A percentile compares a stretch with the other conserved stretches of the same genome.
These are phyloP conservation scores for Zaprionus capensis DNA, from an alignment of 1,140 invertebrate species.

Conservation along the genomic window DNA sequence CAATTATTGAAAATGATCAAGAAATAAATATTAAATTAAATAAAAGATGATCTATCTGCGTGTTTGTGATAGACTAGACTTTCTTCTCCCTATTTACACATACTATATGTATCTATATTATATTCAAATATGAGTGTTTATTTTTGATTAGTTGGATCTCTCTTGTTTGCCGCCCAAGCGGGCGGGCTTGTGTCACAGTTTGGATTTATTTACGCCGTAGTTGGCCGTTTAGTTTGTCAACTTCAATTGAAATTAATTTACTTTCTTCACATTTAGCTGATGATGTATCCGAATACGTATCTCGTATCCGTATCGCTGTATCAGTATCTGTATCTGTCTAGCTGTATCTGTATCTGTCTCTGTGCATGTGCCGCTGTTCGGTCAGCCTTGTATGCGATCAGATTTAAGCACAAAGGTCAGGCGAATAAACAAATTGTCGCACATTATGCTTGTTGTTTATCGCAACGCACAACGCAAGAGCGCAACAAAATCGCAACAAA, in stretches of 20 bases:
- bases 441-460: conserved; percentile 63
- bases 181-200: conserved; percentile 55
- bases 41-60: neutral
- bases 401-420: conserved; percentile 82
- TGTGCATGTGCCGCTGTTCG: conserved; percentile 60
- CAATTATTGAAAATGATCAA: neutral
- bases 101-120: conserved; percentile 6
- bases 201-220: conserved; percentile 76
- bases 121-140: conserved; percentile 4
- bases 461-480: conserved; percentile 12
- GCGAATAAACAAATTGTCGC: conserved; percentile 80
- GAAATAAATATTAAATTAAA: neutral
- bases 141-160: conserved; percentile 45
- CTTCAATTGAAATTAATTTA: conserved; percentile 83
- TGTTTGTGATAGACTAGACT: neutral
- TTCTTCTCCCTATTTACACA: neutral
- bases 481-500: conserved; percentile 12
- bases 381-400: conserved; percentile 84
- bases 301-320: conserved; percentile 40
- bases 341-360: conserved; percentile 42
- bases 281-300: conserved; percentile 29
- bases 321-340: conserved; percentile 15
- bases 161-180: conserved; percentile 47
- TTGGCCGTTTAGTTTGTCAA: conserved; percentile 70
- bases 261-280: conserved; percentile 67